phyloP scores from a whole-genome alignment of 2,888 invertebrate genomes.

The Lasioglossum marginatum region DNA sequence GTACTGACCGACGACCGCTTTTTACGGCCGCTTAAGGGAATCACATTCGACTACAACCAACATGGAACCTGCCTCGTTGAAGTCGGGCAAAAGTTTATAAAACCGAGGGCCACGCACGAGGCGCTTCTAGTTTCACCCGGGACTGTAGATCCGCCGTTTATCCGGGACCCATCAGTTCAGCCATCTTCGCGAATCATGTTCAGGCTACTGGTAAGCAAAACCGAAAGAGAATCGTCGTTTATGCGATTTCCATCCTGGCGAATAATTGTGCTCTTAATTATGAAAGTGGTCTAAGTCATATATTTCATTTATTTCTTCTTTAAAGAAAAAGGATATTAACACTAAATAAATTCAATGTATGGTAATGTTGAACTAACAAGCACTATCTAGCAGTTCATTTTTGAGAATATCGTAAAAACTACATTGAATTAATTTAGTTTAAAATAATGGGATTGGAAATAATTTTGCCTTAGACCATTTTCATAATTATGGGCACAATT shows the following conservation, averaged over 20 bases:
- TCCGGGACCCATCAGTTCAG: not conserved
- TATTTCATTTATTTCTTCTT: no score
- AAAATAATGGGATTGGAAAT: no score
- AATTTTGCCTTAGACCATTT: no score
- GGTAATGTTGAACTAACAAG: no score
- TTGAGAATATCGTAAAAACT: no score
- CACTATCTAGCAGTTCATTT: no score
- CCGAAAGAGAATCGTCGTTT: not conserved
- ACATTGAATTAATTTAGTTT: no score
- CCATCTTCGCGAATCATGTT: conserved; percentile 64
- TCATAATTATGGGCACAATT: no score
- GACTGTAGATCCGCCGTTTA: conserved; percentile 57
- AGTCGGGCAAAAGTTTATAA: conserved; percentile 82
- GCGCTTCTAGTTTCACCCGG: conserved; percentile 77
- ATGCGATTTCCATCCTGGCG: not conserved
- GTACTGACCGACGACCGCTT: conserved; percentile 73
- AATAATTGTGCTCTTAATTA: not conserved
- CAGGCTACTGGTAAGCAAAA: conserved; percentile 72
- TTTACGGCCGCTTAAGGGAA: conserved; percentile 83
- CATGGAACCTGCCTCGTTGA: conserved; percentile 68
- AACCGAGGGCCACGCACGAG: conserved; percentile 71
- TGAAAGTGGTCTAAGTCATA: no score
- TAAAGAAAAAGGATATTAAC: no score
- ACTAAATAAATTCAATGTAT: no score
- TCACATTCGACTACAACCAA: conserved; percentile 71